Conservation (phyloP, 2,888 invertebrate genomes). For the Cantharis rufa region DNA sequence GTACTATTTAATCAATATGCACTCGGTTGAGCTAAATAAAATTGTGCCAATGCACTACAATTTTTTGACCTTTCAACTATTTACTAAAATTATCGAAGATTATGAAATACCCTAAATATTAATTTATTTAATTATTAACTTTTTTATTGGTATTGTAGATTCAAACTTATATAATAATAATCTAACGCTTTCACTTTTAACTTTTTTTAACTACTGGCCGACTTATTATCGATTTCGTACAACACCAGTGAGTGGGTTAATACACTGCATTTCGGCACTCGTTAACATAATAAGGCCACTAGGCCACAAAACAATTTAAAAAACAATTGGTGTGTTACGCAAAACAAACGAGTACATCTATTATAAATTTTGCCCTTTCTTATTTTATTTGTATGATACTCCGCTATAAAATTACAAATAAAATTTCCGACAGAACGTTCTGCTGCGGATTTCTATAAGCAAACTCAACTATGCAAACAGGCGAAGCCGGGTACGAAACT, state of each 20-base stretch:
- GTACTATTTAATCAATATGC: neutral
- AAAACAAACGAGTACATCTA: neutral
- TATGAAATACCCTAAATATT: neutral
- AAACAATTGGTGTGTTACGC: neutral
- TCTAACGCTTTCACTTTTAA: conserved; percentile 26
- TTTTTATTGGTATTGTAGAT: neutral
- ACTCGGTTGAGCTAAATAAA: neutral
- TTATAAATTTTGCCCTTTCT: too few relatives aligned
- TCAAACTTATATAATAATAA: conserved; percentile 8
- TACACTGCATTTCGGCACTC: neutral
- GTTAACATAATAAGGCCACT: neutral
- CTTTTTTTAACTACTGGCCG: conserved; percentile 4
- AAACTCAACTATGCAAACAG: too few relatives aligned
- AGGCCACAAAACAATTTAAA: neutral
- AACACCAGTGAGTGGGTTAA: neutral
- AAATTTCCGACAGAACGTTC: too few relatives aligned
- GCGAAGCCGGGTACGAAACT: too few relatives aligned
- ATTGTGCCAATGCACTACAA: neutral
- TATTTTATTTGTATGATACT: too few relatives aligned
- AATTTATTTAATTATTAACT: neutral
- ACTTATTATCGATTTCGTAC: conserved; percentile 14
- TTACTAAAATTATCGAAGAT: neutral
- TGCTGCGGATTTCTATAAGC: too few relatives aligned
- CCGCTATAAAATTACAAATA: too few relatives aligned
- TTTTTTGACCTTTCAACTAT: neutral